These are phyloP conservation scores for Watsonalla binaria DNA, from an alignment of 2,888 invertebrate genomes.

Conservation along the genomic window DNA sequence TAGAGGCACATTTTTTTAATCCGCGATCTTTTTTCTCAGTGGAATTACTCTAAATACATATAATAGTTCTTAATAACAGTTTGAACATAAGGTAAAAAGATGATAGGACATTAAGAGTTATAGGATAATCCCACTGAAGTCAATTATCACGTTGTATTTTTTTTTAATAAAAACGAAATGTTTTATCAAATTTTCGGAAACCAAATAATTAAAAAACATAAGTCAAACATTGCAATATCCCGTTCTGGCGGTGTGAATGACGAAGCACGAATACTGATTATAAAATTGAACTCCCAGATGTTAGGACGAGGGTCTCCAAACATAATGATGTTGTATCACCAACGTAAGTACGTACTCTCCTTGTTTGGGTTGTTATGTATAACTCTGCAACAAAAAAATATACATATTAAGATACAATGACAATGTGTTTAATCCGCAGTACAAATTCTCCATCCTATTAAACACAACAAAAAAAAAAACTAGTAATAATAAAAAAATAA, in stretches of 20 bases:
- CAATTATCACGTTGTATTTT: constrained; percentile 7
- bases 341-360: constrained; percentile 66
- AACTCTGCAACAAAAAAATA: constrained; percentile 64
- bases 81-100: constrained; percentile 3
- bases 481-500: too few relatives aligned
- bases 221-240: constrained; percentile 56
- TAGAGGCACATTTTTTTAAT: constrained; percentile 16
- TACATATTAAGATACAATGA: neutral
- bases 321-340: constrained; percentile 44
- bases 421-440: too few relatives aligned
- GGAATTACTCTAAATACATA: constrained; percentile 11
- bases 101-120: constrained; percentile 3
- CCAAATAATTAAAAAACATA: constrained; percentile 25
- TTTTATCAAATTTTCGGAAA: constrained; percentile 14
- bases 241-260: constrained; percentile 70
- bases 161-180: too few relatives aligned
- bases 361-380: constrained; percentile 64
- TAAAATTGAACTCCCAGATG: constrained; percentile 35
- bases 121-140: constrained; percentile 13
- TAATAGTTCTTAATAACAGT: neutral
- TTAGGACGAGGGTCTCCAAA: constrained; percentile 21
- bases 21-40: constrained; percentile 3
- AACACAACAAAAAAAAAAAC: too few relatives aligned
- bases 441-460: too few relatives aligned
- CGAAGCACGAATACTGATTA: constrained; percentile 74